Conservation (phyloP, 2,888 invertebrate genomes). For the Syrphus vitripennis region DNA sequence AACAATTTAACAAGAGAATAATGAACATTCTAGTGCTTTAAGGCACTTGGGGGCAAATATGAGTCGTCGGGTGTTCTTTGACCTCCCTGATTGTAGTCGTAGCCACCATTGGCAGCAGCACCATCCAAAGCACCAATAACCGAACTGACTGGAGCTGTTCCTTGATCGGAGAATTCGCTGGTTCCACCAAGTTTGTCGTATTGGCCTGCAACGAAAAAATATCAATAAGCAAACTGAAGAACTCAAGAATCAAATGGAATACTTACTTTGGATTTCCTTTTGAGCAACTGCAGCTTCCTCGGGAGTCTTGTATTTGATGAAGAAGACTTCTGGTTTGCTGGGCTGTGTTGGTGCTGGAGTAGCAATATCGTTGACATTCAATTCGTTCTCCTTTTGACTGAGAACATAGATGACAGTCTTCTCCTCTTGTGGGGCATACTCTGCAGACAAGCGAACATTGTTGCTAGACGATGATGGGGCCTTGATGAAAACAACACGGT, state of each 20-base stretch:
- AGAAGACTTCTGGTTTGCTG: conserved; percentile 79
- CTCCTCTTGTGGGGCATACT: conserved; percentile 79
- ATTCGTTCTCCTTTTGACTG: conserved; percentile 77
- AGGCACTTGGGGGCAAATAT: conserved; percentile 44
- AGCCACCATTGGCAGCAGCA: conserved; percentile 74
- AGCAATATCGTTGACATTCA: conserved; percentile 76
- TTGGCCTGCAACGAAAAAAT: conserved; percentile 73
- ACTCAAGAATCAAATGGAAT: not conserved
- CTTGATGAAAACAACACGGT: conserved; percentile 80
- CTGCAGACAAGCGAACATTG: conserved; percentile 75
- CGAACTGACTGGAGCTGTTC: conserved; percentile 76
- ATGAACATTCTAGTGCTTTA: conserved; percentile 44
- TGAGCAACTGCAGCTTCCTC: conserved; percentile 79
- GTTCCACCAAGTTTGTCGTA: conserved; percentile 79
- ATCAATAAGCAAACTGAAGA: not conserved
- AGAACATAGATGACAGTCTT: conserved; percentile 80
- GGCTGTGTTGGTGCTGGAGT: conserved; percentile 75
- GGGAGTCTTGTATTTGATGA: conserved; percentile 79
- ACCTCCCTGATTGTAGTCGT: conserved; percentile 74
- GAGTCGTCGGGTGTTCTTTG: conserved; percentile 50
- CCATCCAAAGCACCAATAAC: conserved; percentile 77
- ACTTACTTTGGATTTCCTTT: conserved; percentile 77
- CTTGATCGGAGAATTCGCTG: conserved; percentile 77
- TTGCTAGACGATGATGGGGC: conserved; percentile 75
- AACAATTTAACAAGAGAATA: conserved; percentile 47